Percentiles rank a stretch among this genome's conserved stretches.
Evolutionary conservation across 2,888 invertebrate genomes (phyloP).

Genomic region (Bursaphelenchus okinawaensis): DNA sequence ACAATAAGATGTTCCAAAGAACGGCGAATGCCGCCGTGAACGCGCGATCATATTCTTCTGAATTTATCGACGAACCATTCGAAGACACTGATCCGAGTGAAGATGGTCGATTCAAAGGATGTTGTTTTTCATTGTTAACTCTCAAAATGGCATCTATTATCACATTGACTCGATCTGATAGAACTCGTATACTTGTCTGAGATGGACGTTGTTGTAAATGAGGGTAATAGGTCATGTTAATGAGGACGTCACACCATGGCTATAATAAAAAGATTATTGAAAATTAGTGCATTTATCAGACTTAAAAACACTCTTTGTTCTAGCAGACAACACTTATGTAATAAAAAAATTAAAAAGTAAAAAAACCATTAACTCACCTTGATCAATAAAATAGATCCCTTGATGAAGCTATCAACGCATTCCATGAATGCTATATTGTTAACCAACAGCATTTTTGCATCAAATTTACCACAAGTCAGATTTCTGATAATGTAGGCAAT

Average conservation of each 20-base stretch:
- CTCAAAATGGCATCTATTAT: neutral
- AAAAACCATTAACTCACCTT: neutral
- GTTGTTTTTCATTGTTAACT: neutral
- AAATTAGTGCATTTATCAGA: neutral
- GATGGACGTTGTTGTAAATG: neutral
- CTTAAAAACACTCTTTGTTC: too few relatives aligned
- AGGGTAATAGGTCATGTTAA: neutral
- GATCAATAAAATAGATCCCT: neutral
- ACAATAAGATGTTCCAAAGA: neutral
- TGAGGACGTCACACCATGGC: neutral
- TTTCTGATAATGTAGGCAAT: neutral
- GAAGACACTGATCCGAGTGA: neutral
- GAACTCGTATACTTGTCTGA: neutral
- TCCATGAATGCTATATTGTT: neutral
- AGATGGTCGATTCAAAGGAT: neutral
- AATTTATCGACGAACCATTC: neutral
- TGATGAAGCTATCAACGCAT: neutral
- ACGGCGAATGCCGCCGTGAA: neutral
- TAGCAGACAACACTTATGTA: too few relatives aligned
- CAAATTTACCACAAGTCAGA: neutral
- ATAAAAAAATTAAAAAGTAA: too few relatives aligned
- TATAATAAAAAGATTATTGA: neutral
- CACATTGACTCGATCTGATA: neutral
- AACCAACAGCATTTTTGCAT: neutral
- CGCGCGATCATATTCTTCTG: neutral